Percentiles rank a stretch among this genome's conserved stretches.
These are phyloP conservation scores for Danio choprae DNA, from an alignment of 2,797 vertebrate genomes.

Conservation along the genomic window DNA sequence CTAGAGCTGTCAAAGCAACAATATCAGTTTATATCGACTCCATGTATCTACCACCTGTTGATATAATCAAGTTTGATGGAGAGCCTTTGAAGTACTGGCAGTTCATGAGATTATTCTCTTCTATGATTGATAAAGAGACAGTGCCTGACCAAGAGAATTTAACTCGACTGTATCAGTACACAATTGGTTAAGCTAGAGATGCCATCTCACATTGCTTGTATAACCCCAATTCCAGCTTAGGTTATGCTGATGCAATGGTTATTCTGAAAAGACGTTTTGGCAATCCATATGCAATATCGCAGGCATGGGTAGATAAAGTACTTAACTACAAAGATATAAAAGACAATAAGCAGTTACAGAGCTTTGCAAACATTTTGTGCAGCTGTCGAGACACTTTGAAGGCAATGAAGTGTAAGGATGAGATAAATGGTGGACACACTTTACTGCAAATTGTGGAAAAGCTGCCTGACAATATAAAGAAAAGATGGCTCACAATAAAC, in stretches of 20 bases:
- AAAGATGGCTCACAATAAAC: conserved; percentile 18
- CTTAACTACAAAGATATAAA: conserved; percentile 17
- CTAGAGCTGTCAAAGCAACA: conserved; percentile 34
- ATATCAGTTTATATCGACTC: conserved; percentile 21
- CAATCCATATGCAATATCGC: conserved; percentile 15
- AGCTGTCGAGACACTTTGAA: conserved; percentile 23
- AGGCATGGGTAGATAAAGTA: conserved; percentile 30
- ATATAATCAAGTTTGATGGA: conserved; percentile 32
- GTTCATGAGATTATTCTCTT: conserved; percentile 21
- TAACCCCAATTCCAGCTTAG: neutral
- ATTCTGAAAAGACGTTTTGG: conserved; percentile 29
- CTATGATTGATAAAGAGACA: conserved; percentile 29
- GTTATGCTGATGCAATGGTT: neutral
- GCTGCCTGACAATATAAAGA: conserved; percentile 13
- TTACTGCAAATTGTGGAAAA: conserved; percentile 32
- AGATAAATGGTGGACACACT: conserved; percentile 1
- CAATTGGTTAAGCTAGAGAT: conserved; percentile 18
- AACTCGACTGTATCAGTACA: conserved; percentile 28
- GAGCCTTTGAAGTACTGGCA: conserved; percentile 38
- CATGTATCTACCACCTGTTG: conserved; percentile 12
- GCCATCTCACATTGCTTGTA: conserved; percentile 39
- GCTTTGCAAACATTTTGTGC: conserved; percentile 1
- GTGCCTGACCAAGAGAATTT: conserved; percentile 36
- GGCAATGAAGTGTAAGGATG: conserved; percentile 29
- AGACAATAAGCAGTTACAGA: conserved; percentile 31